Evolutionary conservation across 2,797 vertebrate genomes (phyloP), one percentile per base, ranked within the genome.

Genomic region (Scarus forsteni): DNA sequence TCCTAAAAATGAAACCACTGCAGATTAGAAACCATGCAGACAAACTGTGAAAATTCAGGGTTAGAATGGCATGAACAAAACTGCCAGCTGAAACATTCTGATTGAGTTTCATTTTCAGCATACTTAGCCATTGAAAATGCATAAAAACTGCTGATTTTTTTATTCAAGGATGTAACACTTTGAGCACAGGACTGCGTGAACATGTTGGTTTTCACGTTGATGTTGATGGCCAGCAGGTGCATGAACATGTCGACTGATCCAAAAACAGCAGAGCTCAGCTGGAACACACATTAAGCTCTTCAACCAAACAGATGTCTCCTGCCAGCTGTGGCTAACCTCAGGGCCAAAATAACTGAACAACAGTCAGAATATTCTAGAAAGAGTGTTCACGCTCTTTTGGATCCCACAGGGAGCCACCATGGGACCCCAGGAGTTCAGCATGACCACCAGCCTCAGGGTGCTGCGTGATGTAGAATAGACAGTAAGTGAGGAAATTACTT

Each of bases 401-500:
- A 50, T 64, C 49, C 73, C 55, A 56, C 62, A 60, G 58, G 61
- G 61, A 45, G 40, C 42, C 57, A 63, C 7, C 46, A 42, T 45
- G 5, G 42, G 61, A 50, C 60, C 65, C 65, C 3, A 11, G 7
- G 9, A 52, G 0, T 65, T 54, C 42, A 36, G 45, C 18, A 52
- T 39, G 60, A 57, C 0, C 43, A 15, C 18, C 27, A 10, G 63
- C 66, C 63, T 70, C 66, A 45, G 57, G 61, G 63, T 42, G 27
- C 14, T 38, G 39, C 54, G 16, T 16, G 54, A 58, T 56, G 5
- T 52, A 38, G 8, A 12, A 51, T 48, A 16, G 40, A n/a, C 27
- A 67, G 52, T 36, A 36, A 68, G 5, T 27, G 49, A 80, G 70
- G 65, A 81, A 83, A 83, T 85, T 44, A 74, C 45, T 57, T 75